Base-by-base conservation (phyloP, 2,797 vertebrate genomes). In the Aselliscus stoliczkanus region DNA sequence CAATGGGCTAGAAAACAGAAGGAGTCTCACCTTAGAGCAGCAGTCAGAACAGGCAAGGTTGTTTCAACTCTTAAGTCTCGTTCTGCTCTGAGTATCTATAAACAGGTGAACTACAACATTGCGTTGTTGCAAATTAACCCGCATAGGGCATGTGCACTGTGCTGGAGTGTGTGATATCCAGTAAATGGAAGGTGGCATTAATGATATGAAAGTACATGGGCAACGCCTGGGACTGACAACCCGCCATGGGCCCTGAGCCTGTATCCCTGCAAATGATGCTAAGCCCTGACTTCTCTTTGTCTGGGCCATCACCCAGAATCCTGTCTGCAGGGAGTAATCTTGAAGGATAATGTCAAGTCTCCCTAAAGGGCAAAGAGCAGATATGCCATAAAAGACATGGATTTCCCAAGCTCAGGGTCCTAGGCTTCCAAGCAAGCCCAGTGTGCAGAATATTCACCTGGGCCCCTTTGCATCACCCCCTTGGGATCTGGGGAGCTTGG, bases 61-160 rank as follows among this genome's bases (percentile, higher is more conserved):
- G 54, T 70, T 79, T 86, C 67, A 27, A 44, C 10, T 88, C 5
- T 27, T 21, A 2, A 20, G 52, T 21, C 31, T 39, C 13, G 27
- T 20, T 14, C 42, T 92, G 15, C 76, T n/a, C n/a, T n/a, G n/a
- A n/a, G 2, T 52, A 6, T 52, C 27, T 64, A 29, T n/a, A 73
- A 62, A 52, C 7, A 27, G 9, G 10, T 25, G 9, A 7, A 4
- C 29, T 42, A 21, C 13, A 0, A 11, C 7, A 37, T 14, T 21
- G 29, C 12, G 23, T 58, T 34, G 23, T 12, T 20, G 21, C 29
- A 58, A 93, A 79, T 27, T 37, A 54, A 81, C 34, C 50, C 27
- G 20, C 13, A 5, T 0, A 70, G 27, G 64, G 31, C 75, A 54
- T 0, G 1, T 8, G 6, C 8, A 21, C 42, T 21, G 9, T 13